Base-by-base conservation (phyloP, 2,797 vertebrate species). In the Phataginus tetradactyla region DNA sequence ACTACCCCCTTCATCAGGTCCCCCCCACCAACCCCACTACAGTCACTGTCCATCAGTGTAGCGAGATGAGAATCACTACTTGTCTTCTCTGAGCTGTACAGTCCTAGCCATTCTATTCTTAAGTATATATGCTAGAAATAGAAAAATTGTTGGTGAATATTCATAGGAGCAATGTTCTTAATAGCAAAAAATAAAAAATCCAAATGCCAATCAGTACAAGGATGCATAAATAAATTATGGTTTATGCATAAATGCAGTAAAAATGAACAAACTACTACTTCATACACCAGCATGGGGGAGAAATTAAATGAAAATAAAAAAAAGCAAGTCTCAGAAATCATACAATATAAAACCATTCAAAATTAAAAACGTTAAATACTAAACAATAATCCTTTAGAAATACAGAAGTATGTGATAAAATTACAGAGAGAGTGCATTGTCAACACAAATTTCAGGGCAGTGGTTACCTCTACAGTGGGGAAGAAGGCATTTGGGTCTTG, bases 251-350 rank as follows among this genome's bases (percentile, higher is more conserved):
- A 86, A 75, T 27, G 71, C 32, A 90, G 42, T 93, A 45, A 86
- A 90, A 96, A 96, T 49, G 42, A 93, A 51, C n/a, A 18, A 91
- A 77, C 69, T 71, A 34, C 20, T 69, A 51, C 34, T 86, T 86
- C 9, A 69, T 57, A 71, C 42, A 27, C 42, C 57, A 80, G 37
- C 55, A 42, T 51, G 64, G 7, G 39, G 25, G 12, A 75, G 61
- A 21, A 23, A 87, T 83, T 94, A 37, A 72, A 25, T 59, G 10
- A 55, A 92, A 96, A 71, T 34, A 42, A 53, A 39, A 68, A 66
- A 81, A 86, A 86, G 49, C 21, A 83, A 78, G 32, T 78, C 69
- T 83, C 71, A 69, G 72, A 86, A 78, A 90, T 80, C 12, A 90
- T 51, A 59, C 23, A 83, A 27, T 87, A 45, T 78, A n/a, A 61